These are phyloP conservation scores for Montipora capricornis DNA, from an alignment of 64 coral and sea anemone genomes.

Conservation along the genomic window DNA sequence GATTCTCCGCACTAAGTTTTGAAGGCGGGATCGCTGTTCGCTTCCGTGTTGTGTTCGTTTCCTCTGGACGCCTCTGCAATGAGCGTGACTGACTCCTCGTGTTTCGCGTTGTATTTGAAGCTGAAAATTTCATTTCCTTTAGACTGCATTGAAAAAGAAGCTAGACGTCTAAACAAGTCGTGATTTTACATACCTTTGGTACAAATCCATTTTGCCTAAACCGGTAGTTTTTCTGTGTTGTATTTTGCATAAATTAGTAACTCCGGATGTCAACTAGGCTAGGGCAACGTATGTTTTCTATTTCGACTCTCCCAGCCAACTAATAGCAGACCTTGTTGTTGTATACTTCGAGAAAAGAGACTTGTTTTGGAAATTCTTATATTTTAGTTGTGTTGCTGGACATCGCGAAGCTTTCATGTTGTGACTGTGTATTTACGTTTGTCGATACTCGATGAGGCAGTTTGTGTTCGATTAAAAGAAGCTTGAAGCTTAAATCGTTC, in stretches of 20 bases:
- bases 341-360: neutral
- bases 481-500: neutral
- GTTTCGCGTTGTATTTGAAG: neutral
- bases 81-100: neutral
- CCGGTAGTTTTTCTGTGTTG: constrained; percentile 42
- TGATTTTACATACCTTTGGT: neutral
- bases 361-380: neutral
- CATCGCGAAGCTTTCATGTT: neutral
- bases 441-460: neutral
- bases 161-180: neutral
- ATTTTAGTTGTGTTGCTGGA: neutral
- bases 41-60: constrained; percentile 54
- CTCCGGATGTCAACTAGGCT: constrained; percentile 40
- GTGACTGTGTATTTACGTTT: constrained; percentile 37
- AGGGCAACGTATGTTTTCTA: constrained; percentile 23
- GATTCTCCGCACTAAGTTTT: constrained; percentile 4
- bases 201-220: constrained; percentile 2
- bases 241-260: constrained; percentile 51
- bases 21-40: neutral
- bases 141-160: neutral
- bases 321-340: neutral
- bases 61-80: neutral
- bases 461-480: constrained; percentile 4
- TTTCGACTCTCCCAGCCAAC: neutral
- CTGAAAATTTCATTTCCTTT: neutral